These are phyloP conservation scores for Vultur gryphus DNA, from an alignment of 2,797 vertebrate genomes.

Conservation along the genomic window DNA sequence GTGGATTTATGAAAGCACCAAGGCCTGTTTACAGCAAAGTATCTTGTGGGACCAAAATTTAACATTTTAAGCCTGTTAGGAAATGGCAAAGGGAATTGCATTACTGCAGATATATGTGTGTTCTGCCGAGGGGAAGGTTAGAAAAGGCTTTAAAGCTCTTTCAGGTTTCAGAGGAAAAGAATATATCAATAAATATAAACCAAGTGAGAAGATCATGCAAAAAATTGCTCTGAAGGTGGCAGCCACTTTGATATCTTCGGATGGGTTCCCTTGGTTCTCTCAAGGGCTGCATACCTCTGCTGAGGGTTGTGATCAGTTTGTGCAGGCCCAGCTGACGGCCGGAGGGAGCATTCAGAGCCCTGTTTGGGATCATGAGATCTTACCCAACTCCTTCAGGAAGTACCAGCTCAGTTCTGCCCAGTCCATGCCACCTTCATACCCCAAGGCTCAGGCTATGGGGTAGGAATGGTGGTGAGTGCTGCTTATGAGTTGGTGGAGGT, in stretches of 20 bases:
- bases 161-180: neutral
- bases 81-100: neutral
- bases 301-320: neutral
- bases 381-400: neutral
- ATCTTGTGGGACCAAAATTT: neutral
- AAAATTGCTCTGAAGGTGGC: neutral
- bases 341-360: neutral
- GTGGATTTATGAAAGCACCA: neutral
- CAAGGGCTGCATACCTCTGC: neutral
- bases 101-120: neutral
- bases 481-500: neutral
- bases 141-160: neutral
- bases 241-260: neutral
- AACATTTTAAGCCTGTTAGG: neutral
- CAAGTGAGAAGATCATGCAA: neutral
- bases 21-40: neutral
- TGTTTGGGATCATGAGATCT: neutral
- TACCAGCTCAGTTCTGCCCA: neutral
- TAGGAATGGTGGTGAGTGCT: neutral
- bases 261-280: neutral
- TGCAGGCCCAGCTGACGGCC: neutral
- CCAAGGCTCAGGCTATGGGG: neutral
- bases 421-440: rapidly evolving
- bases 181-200: neutral
- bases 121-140: neutral